A percentile compares a stretch with the other conserved stretches of the same genome.
Conservation (phyloP, 2,888 invertebrate species). For the Erannis defoliaria region DNA sequence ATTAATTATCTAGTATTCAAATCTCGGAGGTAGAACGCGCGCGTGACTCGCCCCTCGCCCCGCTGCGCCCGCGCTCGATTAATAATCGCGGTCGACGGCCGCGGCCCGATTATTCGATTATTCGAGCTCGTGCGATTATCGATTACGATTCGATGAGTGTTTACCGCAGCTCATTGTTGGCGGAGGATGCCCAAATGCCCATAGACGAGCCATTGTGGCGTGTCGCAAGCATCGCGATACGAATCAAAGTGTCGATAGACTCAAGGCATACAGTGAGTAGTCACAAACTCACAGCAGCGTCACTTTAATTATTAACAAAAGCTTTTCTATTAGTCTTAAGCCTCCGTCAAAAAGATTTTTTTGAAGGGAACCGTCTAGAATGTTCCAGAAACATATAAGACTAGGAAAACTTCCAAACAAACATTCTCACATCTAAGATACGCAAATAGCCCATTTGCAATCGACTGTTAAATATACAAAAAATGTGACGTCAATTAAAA, state of each 20-base stretch:
- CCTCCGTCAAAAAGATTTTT: neutral
- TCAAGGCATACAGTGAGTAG: neutral
- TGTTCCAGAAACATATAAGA: too few species aligned
- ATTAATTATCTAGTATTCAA: conserved; percentile 86
- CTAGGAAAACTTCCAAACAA: too few species aligned
- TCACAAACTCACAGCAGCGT: neutral
- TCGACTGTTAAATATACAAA: neutral
- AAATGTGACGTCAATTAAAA: neutral
- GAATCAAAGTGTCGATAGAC: conserved; percentile 4
- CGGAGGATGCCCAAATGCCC: neutral
- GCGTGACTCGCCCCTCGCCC: conserved; percentile 65
- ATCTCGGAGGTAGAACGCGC: conserved; percentile 74
- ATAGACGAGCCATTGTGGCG: conserved; percentile 8
- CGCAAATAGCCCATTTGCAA: neutral
- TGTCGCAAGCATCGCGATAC: conserved; percentile 4
- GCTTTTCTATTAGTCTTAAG: neutral
- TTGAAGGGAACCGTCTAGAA: too few species aligned
- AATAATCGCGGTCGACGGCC: conserved; percentile 54
- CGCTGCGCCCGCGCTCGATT: conserved; percentile 45
- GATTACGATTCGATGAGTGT: conserved; percentile 68
- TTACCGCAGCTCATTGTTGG: conserved; percentile 26
- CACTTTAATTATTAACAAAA: neutral
- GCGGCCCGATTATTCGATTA: conserved; percentile 45
- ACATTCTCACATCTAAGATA: neutral
- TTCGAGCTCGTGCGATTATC: conserved; percentile 58